Percentiles rank a stretch among this genome's conserved stretches.
phyloP scores from a whole-genome alignment of 2,113 vertebrate species.

The Paraplagusia blochii region DNA sequence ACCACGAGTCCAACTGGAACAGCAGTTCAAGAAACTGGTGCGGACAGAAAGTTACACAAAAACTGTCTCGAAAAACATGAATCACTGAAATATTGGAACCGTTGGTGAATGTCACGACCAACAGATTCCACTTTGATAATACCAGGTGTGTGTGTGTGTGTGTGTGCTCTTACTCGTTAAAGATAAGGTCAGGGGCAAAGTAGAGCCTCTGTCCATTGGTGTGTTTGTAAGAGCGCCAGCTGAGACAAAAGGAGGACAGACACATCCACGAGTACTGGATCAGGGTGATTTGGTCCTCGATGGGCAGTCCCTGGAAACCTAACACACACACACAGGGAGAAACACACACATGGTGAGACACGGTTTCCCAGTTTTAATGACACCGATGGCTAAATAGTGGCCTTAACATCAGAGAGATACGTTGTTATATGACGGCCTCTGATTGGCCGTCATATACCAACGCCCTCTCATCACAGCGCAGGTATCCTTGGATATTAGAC shows the following conservation, averaged over 20 bases:
- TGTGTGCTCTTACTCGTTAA: constrained; percentile 88
- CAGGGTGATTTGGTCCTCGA: constrained; percentile 99
- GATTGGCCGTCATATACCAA: too few relatives aligned
- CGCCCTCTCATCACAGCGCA: too few relatives aligned
- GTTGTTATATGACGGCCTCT: too few relatives aligned
- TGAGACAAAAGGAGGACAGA: constrained; percentile 97
- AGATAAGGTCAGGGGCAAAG: constrained; percentile 97
- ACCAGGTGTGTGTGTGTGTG: constrained; percentile 7
- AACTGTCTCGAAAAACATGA: too few relatives aligned
- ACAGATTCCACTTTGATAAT: neutral
- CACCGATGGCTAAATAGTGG: neutral
- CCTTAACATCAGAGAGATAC: neutral
- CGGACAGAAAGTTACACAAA: too few relatives aligned
- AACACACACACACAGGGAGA: constrained; percentile 34
- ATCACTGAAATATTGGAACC: neutral
- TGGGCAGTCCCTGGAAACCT: constrained; percentile 98
- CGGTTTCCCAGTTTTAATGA: neutral
- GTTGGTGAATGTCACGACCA: neutral
- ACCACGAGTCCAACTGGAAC: too few relatives aligned
- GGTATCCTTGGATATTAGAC: neutral
- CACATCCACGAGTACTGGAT: constrained; percentile 99
- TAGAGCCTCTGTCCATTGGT: constrained; percentile 98
- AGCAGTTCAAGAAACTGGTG: too few relatives aligned
- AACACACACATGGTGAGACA: neutral
- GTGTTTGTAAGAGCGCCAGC: constrained; percentile 99